These are phyloP conservation scores for Halictus rubicundus DNA, from an alignment of 1,140 invertebrate species.

Conservation along the genomic window DNA sequence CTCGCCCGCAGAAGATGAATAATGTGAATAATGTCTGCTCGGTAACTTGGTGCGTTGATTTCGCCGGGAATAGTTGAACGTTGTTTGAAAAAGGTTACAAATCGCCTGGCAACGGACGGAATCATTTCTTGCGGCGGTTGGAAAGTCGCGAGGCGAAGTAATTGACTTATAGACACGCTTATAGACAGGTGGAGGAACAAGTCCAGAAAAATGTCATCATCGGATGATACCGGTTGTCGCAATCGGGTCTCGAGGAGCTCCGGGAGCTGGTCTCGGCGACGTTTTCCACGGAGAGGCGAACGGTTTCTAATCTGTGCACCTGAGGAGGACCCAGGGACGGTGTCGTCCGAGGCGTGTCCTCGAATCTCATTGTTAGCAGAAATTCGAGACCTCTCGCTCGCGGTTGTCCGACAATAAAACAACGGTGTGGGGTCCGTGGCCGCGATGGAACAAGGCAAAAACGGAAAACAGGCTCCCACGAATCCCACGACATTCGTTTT, in stretches of 20 bases:
- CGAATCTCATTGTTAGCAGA: constrained; percentile 57
- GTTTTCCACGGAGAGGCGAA: constrained; percentile 1
- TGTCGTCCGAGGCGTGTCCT: constrained; percentile 51
- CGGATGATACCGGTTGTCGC: background rate
- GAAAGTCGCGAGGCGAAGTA: too few species aligned
- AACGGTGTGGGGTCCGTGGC: constrained; percentile 59
- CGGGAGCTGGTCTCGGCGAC: background rate
- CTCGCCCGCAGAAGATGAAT: too few species aligned
- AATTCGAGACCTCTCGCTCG: constrained; percentile 66
- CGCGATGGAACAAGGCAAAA: constrained; percentile 61
- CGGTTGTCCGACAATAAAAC: constrained; percentile 67
- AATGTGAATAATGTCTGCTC: too few species aligned
- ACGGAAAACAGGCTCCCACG: constrained; percentile 71
- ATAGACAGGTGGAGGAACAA: background rate
- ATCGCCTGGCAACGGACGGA: too few species aligned
- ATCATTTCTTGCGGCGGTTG: too few species aligned
- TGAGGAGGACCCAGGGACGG: constrained; percentile 39
- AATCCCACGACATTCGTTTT: constrained; percentile 65
- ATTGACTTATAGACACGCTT: too few species aligned
- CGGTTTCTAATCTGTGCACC: constrained; percentile 17
- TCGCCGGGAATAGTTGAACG: too few species aligned
- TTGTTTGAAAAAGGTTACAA: too few species aligned
- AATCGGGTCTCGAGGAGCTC: background rate
- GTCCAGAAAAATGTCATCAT: background rate
- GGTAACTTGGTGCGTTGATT: too few species aligned